A percentile compares a stretch with the other conserved stretches of the same genome.
phyloP scores from a whole-genome alignment of 2,888 invertebrate species.

The Pyrrhosoma nymphula region DNA sequence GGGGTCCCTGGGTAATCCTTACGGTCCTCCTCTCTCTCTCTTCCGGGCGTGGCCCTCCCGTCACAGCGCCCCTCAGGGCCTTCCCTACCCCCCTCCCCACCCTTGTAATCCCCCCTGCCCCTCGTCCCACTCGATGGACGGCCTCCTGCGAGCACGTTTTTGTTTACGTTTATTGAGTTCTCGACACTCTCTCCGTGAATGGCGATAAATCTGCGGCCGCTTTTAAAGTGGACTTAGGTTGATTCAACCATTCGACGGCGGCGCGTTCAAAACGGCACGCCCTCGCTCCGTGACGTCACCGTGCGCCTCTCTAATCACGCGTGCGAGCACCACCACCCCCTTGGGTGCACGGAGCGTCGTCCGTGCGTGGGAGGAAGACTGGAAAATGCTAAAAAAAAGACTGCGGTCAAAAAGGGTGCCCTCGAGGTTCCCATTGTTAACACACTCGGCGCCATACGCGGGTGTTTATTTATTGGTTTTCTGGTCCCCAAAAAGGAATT shows the following conservation, averaged over 20 bases:
- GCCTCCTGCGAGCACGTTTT: not conserved
- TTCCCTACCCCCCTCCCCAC: not conserved
- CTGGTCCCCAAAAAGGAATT: too few species aligned
- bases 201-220: not conserved
- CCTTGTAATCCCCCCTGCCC: too few species aligned
- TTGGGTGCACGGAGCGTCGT: too few species aligned
- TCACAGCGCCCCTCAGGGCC: not conserved
- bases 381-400: too few species aligned
- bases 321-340: too few species aligned
- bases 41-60: not conserved
- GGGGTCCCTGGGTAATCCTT: not conserved
- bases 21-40: not conserved
- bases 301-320: too few species aligned
- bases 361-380: too few species aligned
- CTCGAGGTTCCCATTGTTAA: too few species aligned
- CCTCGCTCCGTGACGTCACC: not conserved
- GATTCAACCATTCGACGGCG: not conserved
- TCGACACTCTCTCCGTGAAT: not conserved
- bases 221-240: slow-evolving; percentile 13
- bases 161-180: slow-evolving; percentile 31
- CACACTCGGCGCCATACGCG: too few species aligned
- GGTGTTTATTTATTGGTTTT: too few species aligned
- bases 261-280: not conserved
- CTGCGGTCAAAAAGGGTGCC: too few species aligned
- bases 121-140: too few species aligned